Conservation (phyloP, 2,113 vertebrate genomes). For the Psilopsiagon aymara region DNA sequence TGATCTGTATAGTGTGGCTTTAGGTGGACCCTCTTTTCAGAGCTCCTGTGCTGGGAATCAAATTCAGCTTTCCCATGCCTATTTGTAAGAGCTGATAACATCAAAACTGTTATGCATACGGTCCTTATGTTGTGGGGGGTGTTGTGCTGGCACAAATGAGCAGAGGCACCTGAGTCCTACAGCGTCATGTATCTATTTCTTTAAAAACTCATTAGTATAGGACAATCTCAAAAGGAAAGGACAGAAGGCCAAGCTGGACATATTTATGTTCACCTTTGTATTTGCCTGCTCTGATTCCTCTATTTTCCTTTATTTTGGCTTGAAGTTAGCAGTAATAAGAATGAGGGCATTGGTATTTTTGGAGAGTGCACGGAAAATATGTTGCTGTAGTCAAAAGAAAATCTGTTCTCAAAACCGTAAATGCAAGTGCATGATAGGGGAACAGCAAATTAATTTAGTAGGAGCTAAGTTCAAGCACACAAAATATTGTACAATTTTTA, state of each 20-base stretch:
- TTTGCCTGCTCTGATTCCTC: neutral
- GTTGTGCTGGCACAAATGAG: neutral
- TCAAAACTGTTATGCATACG: accelerated
- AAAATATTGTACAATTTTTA: neutral
- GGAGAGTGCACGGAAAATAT: neutral
- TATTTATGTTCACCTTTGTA: neutral
- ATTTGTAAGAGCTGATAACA: neutral
- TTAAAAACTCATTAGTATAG: neutral
- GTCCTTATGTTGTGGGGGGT: neutral
- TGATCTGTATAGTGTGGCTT: neutral
- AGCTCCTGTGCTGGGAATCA: neutral
- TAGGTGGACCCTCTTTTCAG: neutral
- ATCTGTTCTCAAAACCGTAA: neutral
- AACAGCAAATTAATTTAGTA: neutral
- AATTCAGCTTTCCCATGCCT: neutral
- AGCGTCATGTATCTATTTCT: neutral
- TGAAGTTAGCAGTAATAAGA: neutral
- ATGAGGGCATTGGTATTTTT: neutral
- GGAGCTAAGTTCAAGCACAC: neutral
- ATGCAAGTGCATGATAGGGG: neutral
- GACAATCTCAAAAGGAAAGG: neutral
- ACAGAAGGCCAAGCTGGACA: neutral
- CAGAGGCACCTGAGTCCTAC: neutral
- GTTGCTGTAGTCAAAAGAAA: neutral
- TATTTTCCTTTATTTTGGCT: neutral